phyloP scores from a whole-genome alignment of 1,140 invertebrate genomes.

The Maniola jurtina region DNA sequence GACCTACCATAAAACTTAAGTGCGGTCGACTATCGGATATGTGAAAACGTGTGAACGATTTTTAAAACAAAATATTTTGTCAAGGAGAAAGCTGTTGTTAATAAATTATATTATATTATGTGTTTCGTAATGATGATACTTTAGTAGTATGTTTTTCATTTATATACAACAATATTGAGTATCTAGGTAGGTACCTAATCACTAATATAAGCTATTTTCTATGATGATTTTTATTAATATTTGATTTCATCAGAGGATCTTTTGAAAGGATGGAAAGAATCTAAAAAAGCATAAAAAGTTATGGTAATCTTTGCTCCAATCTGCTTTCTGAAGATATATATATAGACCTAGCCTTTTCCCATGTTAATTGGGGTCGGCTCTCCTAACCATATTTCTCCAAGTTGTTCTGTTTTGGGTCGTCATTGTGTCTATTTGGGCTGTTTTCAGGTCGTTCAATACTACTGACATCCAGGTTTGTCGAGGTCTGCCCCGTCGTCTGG shows the following conservation, averaged over 20 bases:
- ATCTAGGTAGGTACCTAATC: no score
- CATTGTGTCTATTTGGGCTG: no score
- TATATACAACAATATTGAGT: background rate
- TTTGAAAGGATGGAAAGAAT: no score
- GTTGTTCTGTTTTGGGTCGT: no score
- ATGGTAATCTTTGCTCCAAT: conserved; percentile 44
- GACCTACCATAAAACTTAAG: conserved; percentile 51
- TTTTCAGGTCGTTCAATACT: no score
- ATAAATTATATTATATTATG: conserved; percentile 3
- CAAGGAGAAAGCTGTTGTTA: conserved; percentile 20
- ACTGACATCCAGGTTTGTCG: no score
- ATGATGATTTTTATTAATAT: background rate
- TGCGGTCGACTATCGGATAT: conserved; percentile 12
- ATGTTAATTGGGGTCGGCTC: no score
- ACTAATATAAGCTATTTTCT: background rate
- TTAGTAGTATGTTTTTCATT: background rate
- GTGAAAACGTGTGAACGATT: background rate
- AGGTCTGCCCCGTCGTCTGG: no score
- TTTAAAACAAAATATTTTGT: conserved; percentile 1
- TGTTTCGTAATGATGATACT: conserved; percentile 6
- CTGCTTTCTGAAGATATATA: conserved; percentile 57
- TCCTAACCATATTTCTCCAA: no score
- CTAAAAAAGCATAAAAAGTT: conserved; percentile 3
- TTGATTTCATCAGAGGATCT: no score
- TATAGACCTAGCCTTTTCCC: no score